Conservation (phyloP, 2,797 vertebrate species). For the Tachyglossus aculeatus region DNA sequence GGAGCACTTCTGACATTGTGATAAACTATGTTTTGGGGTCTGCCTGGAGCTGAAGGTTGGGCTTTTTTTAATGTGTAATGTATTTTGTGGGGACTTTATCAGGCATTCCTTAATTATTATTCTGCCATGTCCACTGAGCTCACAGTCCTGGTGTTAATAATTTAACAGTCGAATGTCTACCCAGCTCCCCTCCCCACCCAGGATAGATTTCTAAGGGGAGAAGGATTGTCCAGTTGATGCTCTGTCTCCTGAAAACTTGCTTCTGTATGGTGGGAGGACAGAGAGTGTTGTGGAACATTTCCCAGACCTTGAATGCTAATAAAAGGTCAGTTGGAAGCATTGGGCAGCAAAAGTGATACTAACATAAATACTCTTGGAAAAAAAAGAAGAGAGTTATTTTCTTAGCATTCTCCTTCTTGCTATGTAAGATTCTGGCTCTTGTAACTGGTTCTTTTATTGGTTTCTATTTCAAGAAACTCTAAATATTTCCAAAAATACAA, state of each 20-base stretch:
- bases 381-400: not conserved
- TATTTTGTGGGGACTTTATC: not conserved
- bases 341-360: no score
- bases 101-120: not conserved
- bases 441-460: not conserved
- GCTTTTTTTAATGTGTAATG: not conserved
- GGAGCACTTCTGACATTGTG: not conserved
- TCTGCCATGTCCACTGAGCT: slow-evolving; percentile 5
- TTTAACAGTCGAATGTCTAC: not conserved
- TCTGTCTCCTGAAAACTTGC: not conserved
- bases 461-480: not conserved
- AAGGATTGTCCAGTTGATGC: not conserved
- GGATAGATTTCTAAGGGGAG: not conserved
- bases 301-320: slow-evolving; percentile 1
- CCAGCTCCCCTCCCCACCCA: not conserved
- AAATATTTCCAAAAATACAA: not conserved
- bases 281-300: not conserved
- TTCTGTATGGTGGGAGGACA: not conserved
- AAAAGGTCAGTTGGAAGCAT: slow-evolving; percentile 15
- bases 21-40: not conserved
- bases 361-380: not conserved
- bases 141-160: slow-evolving; percentile 1
- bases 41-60: not conserved
- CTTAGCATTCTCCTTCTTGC: not conserved
- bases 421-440: not conserved